A percentile compares a stretch with the other conserved stretches of the same genome.
phyloP scores from a whole-genome alignment of 1,140 invertebrate species.

The Ctenoplectra terminalis region DNA sequence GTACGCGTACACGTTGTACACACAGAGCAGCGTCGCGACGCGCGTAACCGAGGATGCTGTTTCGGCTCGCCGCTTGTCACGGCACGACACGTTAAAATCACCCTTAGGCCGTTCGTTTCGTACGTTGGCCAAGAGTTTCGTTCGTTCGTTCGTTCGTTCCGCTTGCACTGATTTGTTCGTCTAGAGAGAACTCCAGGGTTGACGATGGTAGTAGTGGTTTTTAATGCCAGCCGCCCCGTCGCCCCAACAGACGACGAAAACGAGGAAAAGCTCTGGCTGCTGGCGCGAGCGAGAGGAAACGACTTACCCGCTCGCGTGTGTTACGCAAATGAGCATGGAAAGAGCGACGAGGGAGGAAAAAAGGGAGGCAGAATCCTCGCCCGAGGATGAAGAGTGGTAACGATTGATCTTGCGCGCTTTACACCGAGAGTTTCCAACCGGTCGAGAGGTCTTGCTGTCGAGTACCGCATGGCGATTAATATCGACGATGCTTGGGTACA shows the following conservation, averaged over 20 bases:
- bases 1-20: not conserved
- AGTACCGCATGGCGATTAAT: slow-evolving; percentile 58
- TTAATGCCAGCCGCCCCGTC: slow-evolving; percentile 47
- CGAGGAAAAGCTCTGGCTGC: not conserved
- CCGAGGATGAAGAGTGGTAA: slow-evolving; percentile 41
- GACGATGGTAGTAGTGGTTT: slow-evolving; percentile 34
- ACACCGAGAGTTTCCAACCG: slow-evolving; percentile 20
- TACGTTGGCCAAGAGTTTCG: slow-evolving; percentile 49
- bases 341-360: not conserved
- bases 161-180: slow-evolving; percentile 71
- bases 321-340: slow-evolving; percentile 34
- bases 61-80: slow-evolving; percentile 57
- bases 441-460: slow-evolving; percentile 39
- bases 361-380: slow-evolving; percentile 45
- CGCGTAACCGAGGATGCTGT: slow-evolving; percentile 36
- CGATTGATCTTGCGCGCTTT: slow-evolving; percentile 55
- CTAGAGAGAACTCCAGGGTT: slow-evolving; percentile 35
- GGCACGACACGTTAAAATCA: slow-evolving; percentile 63
- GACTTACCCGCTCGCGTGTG: not conserved
- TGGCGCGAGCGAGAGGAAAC: not conserved
- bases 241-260: slow-evolving; percentile 24
- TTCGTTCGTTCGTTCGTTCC: slow-evolving; percentile 58
- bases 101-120: slow-evolving; percentile 60
- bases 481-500: slow-evolving; percentile 46
- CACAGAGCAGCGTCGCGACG: not conserved